A percentile compares a stretch with the other conserved stretches of the same genome.
phyloP scores from a whole-genome alignment of 2,113 vertebrate species.

The Channa argus region DNA sequence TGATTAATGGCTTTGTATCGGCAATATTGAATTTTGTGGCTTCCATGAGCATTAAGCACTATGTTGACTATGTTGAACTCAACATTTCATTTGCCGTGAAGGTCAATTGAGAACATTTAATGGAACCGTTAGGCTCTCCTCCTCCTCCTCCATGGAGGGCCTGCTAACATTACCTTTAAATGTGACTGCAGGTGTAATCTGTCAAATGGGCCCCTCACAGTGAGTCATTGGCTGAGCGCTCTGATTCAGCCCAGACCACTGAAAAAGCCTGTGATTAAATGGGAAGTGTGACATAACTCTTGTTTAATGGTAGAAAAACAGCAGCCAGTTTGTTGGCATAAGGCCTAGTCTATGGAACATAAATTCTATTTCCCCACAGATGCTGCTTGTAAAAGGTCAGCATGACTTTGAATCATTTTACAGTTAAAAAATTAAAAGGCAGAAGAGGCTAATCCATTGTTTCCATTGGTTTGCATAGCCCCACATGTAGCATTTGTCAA shows the following conservation, averaged over 20 bases:
- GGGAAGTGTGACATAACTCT: constrained; percentile 80
- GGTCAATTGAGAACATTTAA: constrained; percentile 78
- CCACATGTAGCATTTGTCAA: constrained; percentile 54
- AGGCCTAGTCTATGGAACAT: constrained; percentile 68
- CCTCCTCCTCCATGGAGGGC: constrained; percentile 40
- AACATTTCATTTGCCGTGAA: constrained; percentile 63
- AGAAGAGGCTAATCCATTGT: constrained; percentile 65
- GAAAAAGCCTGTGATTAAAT: constrained; percentile 77
- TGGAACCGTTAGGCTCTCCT: constrained; percentile 63
- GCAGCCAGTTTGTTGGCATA: constrained; percentile 72
- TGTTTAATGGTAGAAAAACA: constrained; percentile 83
- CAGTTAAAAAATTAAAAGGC: constrained; percentile 66
- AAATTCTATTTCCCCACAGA: constrained; percentile 73
- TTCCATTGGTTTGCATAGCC: constrained; percentile 53
- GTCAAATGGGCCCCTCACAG: constrained; percentile 72
- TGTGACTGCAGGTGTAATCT: constrained; percentile 81
- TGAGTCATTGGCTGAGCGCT: constrained; percentile 70
- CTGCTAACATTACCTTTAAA: constrained; percentile 77
- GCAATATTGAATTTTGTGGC: constrained; percentile 36
- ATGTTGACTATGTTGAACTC: constrained; percentile 53
- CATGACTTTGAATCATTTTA: constrained; percentile 79
- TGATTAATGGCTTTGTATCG: constrained; percentile 35
- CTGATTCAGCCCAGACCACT: constrained; percentile 58
- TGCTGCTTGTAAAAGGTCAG: constrained; percentile 81
- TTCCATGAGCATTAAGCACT: constrained; percentile 18